Evolutionary conservation across 2,888 invertebrate species (phyloP).

Genomic region (Danaus chrysippus): DNA sequence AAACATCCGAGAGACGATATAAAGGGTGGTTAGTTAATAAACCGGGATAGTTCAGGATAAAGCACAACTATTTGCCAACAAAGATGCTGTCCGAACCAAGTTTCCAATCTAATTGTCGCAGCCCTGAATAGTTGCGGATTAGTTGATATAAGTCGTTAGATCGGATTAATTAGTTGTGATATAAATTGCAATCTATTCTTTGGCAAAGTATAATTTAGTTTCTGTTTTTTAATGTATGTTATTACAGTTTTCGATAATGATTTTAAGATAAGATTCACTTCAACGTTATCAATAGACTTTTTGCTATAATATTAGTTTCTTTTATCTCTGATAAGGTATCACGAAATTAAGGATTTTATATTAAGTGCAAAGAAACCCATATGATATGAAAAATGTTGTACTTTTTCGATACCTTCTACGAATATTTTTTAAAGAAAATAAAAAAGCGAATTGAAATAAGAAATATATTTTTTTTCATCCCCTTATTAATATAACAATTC

Average conservation of each 20-base stretch:
- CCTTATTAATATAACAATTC: too few species aligned
- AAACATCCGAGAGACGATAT: slow-evolving; percentile 2
- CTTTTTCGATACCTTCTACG: too few species aligned
- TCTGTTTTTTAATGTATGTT: not conserved
- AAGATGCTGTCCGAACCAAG: slow-evolving; percentile 27
- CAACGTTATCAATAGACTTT: too few species aligned
- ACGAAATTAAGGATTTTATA: too few species aligned
- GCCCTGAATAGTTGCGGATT: slow-evolving; percentile 28
- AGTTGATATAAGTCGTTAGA: slow-evolving; percentile 18
- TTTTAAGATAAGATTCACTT: not conserved
- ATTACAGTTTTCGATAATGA: not conserved
- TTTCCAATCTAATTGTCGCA: slow-evolving; percentile 33
- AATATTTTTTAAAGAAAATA: too few species aligned
- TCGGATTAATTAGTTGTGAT: slow-evolving; percentile 13
- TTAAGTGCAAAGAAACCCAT: too few species aligned
- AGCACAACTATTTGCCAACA: slow-evolving; percentile 27
- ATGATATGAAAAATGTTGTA: too few species aligned
- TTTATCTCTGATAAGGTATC: too few species aligned
- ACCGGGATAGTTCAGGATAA: slow-evolving; percentile 26
- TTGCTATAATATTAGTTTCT: too few species aligned
- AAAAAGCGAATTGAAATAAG: too few species aligned
- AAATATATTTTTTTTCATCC: too few species aligned
- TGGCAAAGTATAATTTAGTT: not conserved
- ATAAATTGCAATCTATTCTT: not conserved
- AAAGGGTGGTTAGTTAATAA: slow-evolving; percentile 4